A percentile compares a stretch with the other conserved stretches of the same genome.
Evolutionary conservation across 1,140 invertebrate genomes (phyloP).

Genomic region (Melitaea cinxia): DNA sequence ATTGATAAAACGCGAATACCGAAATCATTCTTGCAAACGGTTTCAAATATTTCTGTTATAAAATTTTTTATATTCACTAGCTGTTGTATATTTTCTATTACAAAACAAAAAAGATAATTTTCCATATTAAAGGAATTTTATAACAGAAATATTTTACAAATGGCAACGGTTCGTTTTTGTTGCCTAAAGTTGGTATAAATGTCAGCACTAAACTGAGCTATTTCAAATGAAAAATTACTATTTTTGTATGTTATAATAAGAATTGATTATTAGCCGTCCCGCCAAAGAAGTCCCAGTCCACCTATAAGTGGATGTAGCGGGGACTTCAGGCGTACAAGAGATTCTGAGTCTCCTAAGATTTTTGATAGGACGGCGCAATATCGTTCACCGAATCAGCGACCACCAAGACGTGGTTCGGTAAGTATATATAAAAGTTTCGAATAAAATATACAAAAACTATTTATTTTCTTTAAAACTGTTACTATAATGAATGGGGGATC

Average conservation of each 20-base stretch:
- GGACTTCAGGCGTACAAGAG: neutral
- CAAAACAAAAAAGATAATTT: too few relatives aligned
- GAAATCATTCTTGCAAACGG: too few relatives aligned
- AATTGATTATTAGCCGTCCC: slow-evolving; percentile 8
- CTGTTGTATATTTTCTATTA: too few relatives aligned
- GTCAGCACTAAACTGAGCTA: neutral
- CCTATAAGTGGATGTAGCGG: slow-evolving; percentile 16
- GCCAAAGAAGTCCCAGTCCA: slow-evolving; percentile 27
- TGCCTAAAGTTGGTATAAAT: neutral
- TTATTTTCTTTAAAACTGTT: too few relatives aligned
- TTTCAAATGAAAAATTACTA: neutral
- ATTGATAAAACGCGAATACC: too few relatives aligned
- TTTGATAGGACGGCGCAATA: neutral
- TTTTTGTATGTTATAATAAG: neutral
- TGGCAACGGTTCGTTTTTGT: too few relatives aligned
- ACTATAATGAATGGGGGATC: too few relatives aligned
- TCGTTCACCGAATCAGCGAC: slow-evolving; percentile 6
- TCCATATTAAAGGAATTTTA: too few relatives aligned
- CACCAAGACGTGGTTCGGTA: slow-evolving; percentile 27
- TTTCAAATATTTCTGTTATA: too few relatives aligned
- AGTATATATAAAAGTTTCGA: slow-evolving; percentile 12
- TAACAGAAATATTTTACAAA: too few relatives aligned
- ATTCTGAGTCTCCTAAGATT: slow-evolving; percentile 1
- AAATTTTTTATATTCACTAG: too few relatives aligned
- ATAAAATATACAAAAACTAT: too few relatives aligned